phyloP scores from a whole-genome alignment of 2,888 invertebrate species.

The Drosophila fulvimacula region DNA sequence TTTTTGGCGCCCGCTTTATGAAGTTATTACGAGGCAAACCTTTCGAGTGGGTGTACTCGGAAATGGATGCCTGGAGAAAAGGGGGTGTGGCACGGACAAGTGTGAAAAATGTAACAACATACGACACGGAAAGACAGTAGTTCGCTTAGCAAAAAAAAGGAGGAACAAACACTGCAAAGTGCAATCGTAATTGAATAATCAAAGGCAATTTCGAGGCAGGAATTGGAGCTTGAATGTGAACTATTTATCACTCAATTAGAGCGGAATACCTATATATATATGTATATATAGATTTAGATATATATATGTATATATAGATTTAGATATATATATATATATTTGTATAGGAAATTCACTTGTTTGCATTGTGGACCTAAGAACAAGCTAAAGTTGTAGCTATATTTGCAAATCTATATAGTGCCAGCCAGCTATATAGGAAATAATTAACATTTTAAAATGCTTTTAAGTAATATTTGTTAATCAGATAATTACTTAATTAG shows the following conservation, averaged over 20 bases:
- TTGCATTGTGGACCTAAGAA: neutral
- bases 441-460: neutral
- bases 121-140: conserved; percentile 26
- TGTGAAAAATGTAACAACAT: conserved; percentile 70
- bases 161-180: conserved; percentile 11
- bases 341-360: neutral
- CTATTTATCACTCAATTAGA: neutral
- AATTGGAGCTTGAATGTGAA: neutral
- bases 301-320: too few relatives aligned
- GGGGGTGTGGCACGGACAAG: conserved; percentile 52
- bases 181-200: conserved; percentile 38
- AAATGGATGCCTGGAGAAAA: conserved; percentile 36
- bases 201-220: conserved; percentile 14
- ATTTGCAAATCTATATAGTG: neutral
- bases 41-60: conserved; percentile 17
- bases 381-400: neutral
- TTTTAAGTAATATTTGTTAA: neutral
- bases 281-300: neutral
- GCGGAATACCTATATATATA: neutral
- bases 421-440: neutral
- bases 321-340: neutral
- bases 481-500: conserved; percentile 1
- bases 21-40: conserved; percentile 67
- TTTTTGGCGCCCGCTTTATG: conserved; percentile 64
- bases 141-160: neutral